phyloP scores from a whole-genome alignment of 2,113 vertebrate species.

The Gila orcuttii region DNA sequence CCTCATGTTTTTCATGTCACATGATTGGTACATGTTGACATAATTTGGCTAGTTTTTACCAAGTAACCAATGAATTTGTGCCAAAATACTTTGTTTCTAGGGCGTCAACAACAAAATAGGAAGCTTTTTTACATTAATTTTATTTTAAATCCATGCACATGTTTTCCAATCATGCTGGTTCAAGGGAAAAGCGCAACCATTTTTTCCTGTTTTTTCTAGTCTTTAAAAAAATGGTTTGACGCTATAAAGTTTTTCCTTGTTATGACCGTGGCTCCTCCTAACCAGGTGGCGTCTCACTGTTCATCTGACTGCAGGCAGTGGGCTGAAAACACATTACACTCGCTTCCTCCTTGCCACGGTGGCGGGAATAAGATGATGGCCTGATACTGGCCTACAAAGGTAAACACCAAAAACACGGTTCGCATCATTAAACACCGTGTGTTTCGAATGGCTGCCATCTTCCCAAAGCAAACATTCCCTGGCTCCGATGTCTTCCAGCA shows the following conservation, averaged over 20 bases:
- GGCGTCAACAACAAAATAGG: too few species aligned
- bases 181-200: not conserved
- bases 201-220: not conserved
- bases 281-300: not conserved
- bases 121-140: too few species aligned
- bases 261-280: not conserved
- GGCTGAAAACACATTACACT: not conserved
- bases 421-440: conserved; percentile 22
- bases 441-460: not conserved
- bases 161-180: conserved; percentile 41
- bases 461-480: conserved; percentile 48
- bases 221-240: not conserved
- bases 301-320: not conserved
- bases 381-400: conserved; percentile 30
- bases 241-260: not conserved
- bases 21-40: too few species aligned
- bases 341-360: not conserved
- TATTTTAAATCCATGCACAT: not conserved
- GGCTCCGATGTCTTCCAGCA: conserved; percentile 36
- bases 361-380: not conserved
- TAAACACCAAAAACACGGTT: conserved; percentile 36
- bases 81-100: too few species aligned
- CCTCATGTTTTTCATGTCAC: too few species aligned
- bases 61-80: too few species aligned
- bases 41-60: too few species aligned